These are phyloP conservation scores for Cyprinodon variegatus DNA, from an alignment of 2,113 vertebrate genomes.

Conservation along the genomic window DNA sequence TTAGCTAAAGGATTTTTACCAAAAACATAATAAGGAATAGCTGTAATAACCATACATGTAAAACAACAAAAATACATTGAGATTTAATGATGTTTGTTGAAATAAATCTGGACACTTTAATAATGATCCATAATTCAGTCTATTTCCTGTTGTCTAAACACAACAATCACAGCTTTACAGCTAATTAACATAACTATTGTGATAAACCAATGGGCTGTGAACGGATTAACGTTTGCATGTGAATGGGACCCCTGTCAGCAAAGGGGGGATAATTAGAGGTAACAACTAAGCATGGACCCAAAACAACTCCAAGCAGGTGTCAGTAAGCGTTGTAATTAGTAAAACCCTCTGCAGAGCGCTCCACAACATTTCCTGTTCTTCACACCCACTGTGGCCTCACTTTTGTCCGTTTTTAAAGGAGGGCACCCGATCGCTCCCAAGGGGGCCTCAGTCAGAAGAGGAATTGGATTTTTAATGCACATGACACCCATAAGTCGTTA, in stretches of 20 bases:
- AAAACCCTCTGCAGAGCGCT: conserved; percentile 31
- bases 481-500: conserved; percentile 43
- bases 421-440: not conserved
- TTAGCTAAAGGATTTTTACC: no score
- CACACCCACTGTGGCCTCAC: conserved; percentile 21
- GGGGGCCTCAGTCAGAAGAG: conserved; percentile 14
- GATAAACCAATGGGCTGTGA: conserved; percentile 65
- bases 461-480: conserved; percentile 15
- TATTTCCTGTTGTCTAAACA: conserved; percentile 56
- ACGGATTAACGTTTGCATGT: conserved; percentile 69
- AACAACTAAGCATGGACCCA: conserved; percentile 68
- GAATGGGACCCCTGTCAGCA: conserved; percentile 67
- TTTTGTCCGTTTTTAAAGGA: conserved; percentile 21
- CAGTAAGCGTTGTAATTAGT: conserved; percentile 59
- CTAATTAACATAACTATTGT: conserved; percentile 67
- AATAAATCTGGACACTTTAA: no score
- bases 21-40: no score
- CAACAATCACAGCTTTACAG: conserved; percentile 67
- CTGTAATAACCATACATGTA: no score
- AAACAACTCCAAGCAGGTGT: conserved; percentile 61
- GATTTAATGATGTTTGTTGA: no score
- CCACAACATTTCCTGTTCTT: conserved; percentile 43
- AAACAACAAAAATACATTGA: no score
- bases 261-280: conserved; percentile 68
- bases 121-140: conserved; percentile 42